phyloP scores from a whole-genome alignment of 1,140 invertebrate species.

The Psilanteris sp. region DNA sequence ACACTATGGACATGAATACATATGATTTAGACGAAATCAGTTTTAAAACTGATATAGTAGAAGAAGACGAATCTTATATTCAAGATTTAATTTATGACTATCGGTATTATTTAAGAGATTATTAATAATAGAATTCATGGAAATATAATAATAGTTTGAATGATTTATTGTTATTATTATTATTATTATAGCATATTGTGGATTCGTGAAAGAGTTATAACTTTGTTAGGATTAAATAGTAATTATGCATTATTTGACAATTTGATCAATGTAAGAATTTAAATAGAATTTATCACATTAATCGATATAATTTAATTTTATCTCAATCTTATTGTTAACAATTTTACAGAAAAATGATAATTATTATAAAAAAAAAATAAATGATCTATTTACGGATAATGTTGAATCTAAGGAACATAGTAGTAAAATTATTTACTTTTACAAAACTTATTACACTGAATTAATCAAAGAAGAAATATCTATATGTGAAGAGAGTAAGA shows the following conservation, averaged over 20 bases:
- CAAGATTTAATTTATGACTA: not conserved
- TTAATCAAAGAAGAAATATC: conserved; percentile 6
- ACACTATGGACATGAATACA: too few relatives aligned
- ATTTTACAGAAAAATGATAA: conserved; percentile 11
- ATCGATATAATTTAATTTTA: conserved; percentile 4
- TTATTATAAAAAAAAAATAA: conserved; percentile 20
- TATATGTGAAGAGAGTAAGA: conserved; percentile 20
- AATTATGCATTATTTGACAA: conserved; percentile 16
- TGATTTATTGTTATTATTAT: not conserved
- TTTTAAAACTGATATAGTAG: not conserved
- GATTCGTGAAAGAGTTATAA: conserved; percentile 29
- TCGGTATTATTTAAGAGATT: not conserved
- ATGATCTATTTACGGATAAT: conserved; percentile 11
- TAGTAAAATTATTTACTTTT: conserved; percentile 30
- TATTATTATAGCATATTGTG: conserved; percentile 12
- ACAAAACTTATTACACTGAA: conserved; percentile 20
- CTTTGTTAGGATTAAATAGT: conserved; percentile 13
- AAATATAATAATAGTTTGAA: too few relatives aligned
- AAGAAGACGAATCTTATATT: not conserved
- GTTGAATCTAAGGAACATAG: not conserved
- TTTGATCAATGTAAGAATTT: conserved; percentile 22
- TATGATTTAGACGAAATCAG: not conserved
- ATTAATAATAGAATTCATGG: not conserved
- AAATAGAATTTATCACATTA: not conserved
- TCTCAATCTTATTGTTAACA: too few relatives aligned